Evolutionary conservation across 2,113 vertebrate genomes (phyloP).

Genomic region (Balaeniceps rex): DNA sequence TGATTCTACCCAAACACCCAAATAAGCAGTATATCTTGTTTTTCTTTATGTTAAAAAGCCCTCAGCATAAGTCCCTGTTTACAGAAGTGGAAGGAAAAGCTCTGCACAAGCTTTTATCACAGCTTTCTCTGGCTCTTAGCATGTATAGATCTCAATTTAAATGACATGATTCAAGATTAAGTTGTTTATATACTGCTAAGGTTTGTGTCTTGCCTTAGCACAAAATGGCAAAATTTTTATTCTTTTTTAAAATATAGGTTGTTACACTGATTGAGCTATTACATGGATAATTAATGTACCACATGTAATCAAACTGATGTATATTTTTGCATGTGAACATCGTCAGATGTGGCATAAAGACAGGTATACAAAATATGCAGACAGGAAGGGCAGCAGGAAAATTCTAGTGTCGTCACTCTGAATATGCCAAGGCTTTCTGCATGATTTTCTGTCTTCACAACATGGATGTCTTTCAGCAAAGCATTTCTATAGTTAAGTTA

Average conservation of each 20-base stretch:
- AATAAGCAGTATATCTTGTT: conserved; percentile 49
- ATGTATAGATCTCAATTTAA: not conserved
- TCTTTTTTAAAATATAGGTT: not conserved
- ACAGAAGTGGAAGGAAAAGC: conserved; percentile 36
- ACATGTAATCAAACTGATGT: not conserved
- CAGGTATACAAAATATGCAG: not conserved
- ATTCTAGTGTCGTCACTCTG: rapidly evolving
- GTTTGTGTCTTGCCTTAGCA: not conserved
- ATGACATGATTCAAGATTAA: not conserved
- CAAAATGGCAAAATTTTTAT: not conserved
- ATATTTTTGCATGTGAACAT: not conserved
- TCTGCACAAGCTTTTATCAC: not conserved
- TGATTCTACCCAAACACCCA: conserved; percentile 58
- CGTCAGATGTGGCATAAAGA: not conserved
- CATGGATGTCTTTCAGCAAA: not conserved
- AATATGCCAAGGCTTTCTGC: not conserved
- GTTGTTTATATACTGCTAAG: not conserved
- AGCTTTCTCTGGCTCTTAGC: not conserved
- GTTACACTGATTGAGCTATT: not conserved
- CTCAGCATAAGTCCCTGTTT: not conserved
- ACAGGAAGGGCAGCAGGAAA: not conserved
- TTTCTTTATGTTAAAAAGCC: conserved; percentile 51
- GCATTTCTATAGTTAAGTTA: not conserved
- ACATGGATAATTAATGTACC: not conserved
- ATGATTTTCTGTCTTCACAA: not conserved